These are phyloP conservation scores for Escarpia spicata DNA, from an alignment of 2,888 invertebrate genomes.

Conservation along the genomic window DNA sequence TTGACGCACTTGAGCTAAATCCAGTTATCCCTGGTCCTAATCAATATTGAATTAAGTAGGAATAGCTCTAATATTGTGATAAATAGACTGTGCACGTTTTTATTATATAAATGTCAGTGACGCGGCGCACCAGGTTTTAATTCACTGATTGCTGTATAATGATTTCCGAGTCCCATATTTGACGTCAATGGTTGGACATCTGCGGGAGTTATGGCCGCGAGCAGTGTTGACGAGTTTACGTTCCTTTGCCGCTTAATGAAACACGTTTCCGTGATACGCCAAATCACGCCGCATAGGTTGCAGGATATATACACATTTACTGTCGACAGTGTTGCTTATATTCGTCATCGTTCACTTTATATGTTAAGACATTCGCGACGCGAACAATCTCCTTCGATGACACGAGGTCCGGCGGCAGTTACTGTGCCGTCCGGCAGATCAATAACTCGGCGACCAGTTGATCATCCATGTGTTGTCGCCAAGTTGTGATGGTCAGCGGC, in stretches of 20 bases:
- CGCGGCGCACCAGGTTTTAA: not conserved
- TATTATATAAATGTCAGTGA: not conserved
- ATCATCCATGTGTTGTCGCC: not conserved
- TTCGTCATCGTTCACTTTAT: not conserved
- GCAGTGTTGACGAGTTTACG: not conserved
- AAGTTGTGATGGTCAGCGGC: not conserved
- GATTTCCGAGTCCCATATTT: not conserved
- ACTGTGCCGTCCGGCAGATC: not conserved
- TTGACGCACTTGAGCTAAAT: not conserved
- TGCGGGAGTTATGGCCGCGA: not conserved
- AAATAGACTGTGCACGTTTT: not conserved
- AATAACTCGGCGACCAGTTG: not conserved
- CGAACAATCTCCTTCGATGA: not conserved
- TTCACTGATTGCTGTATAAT: not conserved
- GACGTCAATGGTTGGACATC: not conserved
- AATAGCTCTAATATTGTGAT: not conserved
- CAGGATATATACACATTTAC: not conserved
- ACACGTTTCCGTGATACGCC: not conserved
- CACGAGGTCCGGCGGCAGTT: not conserved
- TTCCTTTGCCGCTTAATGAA: not conserved
- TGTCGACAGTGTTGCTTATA: not conserved
- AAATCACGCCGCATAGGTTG: not conserved
- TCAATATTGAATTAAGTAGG: slow-evolving; percentile 4
- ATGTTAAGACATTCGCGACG: not conserved
- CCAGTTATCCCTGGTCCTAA: not conserved